Conservation (phyloP, 2,888 invertebrate genomes). For the Drosophila cognata region DNA sequence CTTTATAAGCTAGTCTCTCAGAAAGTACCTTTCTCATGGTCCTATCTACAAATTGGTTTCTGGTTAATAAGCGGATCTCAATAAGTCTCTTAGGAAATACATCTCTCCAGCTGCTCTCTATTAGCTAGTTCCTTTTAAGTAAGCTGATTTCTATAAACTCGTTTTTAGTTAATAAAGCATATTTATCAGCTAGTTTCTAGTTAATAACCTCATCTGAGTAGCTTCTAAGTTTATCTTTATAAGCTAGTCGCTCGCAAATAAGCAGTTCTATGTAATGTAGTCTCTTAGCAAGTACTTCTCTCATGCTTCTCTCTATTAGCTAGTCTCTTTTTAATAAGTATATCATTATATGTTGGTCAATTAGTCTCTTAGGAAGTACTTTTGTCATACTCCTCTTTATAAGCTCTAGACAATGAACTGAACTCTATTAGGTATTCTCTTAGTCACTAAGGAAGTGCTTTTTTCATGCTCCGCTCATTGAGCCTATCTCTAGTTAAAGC, state of each 20-base stretch:
- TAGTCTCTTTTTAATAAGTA: neutral
- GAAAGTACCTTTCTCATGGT: neutral
- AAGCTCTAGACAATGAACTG: neutral
- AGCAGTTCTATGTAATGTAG: neutral
- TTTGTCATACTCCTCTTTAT: neutral
- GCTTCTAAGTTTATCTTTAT: neutral
- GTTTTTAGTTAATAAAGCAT: neutral
- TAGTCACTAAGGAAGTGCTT: neutral
- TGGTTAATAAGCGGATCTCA: neutral
- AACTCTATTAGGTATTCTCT: neutral
- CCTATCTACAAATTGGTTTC: neutral
- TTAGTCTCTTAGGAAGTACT: too few relatives aligned
- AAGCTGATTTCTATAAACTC: neutral
- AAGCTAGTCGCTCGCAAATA: neutral
- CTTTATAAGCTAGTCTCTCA: neutral
- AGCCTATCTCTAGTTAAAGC: too few relatives aligned
- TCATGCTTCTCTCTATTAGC: neutral
- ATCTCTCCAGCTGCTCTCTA: neutral
- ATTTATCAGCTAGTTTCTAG: neutral
- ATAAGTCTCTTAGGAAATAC: neutral
- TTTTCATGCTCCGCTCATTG: rapidly evolving
- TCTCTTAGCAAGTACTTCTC: neutral
- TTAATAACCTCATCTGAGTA: too few relatives aligned
- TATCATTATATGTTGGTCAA: neutral
- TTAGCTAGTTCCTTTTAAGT: neutral